Conservation (phyloP, 2,888 invertebrate genomes). For the Drosophila robusta region DNA sequence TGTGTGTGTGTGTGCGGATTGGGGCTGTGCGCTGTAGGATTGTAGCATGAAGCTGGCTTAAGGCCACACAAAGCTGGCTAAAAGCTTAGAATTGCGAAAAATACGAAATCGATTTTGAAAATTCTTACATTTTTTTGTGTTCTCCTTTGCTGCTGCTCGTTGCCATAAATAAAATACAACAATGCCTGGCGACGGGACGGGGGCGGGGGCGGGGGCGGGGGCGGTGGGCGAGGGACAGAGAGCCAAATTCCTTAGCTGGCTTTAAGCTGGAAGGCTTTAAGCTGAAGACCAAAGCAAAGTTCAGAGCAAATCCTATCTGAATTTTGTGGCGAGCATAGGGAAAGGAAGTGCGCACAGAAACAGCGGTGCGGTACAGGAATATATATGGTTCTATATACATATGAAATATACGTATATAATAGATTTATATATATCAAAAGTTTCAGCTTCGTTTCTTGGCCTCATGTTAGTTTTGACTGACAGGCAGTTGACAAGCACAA, state of each 20-base stretch:
- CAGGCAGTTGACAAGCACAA: conserved; percentile 37
- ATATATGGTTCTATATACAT: neutral
- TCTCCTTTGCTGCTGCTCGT: conserved; percentile 24
- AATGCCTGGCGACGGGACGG: conserved; percentile 11
- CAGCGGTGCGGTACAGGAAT: neutral
- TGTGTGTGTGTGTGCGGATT: conserved; percentile 4
- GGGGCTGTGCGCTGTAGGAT: conserved; percentile 25
- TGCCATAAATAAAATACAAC: conserved; percentile 67
- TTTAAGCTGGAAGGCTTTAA: conserved; percentile 44
- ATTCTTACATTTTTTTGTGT: conserved; percentile 24
- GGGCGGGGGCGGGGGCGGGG: neutral
- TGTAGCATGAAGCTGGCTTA: conserved; percentile 65
- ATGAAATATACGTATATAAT: conserved; percentile 2
- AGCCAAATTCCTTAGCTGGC: conserved; percentile 20
- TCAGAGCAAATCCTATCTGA: conserved; percentile 10
- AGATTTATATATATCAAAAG: conserved; percentile 5
- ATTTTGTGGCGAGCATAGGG: neutral
- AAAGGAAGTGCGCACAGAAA: too few species aligned
- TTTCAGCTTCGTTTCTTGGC: conserved; percentile 18
- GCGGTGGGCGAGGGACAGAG: too few species aligned
- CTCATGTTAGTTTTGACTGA: conserved; percentile 29
- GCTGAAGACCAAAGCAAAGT: conserved; percentile 20
- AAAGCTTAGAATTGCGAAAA: conserved; percentile 78
- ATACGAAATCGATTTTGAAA: conserved; percentile 77
- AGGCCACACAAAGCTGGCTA: conserved; percentile 70